Conservation (phyloP, 1,140 invertebrate species). For the Coelopa frigida region DNA sequence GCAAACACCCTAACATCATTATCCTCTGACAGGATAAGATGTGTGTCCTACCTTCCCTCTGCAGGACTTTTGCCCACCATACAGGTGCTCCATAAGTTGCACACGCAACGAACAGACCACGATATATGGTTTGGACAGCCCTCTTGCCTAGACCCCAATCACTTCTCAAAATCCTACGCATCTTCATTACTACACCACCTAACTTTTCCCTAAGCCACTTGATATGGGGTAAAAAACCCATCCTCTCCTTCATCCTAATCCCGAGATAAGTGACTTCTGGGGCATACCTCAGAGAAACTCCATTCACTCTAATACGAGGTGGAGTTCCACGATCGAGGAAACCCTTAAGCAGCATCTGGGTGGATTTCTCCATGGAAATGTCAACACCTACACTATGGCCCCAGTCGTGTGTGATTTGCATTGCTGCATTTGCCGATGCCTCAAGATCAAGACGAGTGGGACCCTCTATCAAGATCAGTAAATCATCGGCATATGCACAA, state of each 20-base stretch:
- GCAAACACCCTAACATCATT: conserved; percentile 5
- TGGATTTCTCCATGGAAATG: not conserved
- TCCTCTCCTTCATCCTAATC: not conserved
- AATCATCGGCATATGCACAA: conserved; percentile 24
- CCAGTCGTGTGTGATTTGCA: not conserved
- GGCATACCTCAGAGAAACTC: not conserved
- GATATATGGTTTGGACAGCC: conserved; percentile 1
- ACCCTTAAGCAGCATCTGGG: not conserved
- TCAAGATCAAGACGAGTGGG: conserved; percentile 14
- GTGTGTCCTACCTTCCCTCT: not conserved
- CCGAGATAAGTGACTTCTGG: not conserved
- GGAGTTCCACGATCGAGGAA: not conserved
- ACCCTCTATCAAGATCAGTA: conserved; percentile 14
- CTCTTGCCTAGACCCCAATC: not conserved
- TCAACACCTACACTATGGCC: conserved; percentile 6
- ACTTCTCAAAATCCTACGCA: not conserved
- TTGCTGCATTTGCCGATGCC: not conserved
- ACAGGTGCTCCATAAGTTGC: no score
- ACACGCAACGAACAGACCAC: not conserved
- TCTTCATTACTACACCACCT: not conserved
- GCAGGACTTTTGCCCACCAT: not conserved
- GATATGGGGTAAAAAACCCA: not conserved
- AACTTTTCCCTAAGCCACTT: not conserved
- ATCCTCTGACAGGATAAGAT: conserved; percentile 7
- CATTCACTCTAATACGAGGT: not conserved